Base-by-base conservation (phyloP, 2,797 vertebrate genomes). In the Lithobates pipiens region DNA sequence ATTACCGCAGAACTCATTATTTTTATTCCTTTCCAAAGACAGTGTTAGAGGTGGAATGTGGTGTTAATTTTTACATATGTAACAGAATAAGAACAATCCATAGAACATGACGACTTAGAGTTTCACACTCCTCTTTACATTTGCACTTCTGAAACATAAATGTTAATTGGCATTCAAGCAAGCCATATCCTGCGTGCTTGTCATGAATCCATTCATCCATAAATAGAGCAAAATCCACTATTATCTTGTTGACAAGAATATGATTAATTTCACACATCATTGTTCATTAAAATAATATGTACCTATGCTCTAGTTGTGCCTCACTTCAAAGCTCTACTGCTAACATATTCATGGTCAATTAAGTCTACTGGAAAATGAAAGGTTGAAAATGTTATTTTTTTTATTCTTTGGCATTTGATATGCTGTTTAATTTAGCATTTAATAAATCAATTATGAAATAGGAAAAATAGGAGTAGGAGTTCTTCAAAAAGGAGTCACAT, bases 221-320 rank as follows among this genome's bases (percentile, higher is more conserved):
- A 29, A 87, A 87, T 82, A 76, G 42, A n/a, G 76, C 85, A 88
- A 92, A 91, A 93, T 89, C 92, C 88, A 88, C 86, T 88, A 78
- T 91, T 92, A 89, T 88, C 89, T 90, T 93, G 85, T 91, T 93
- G 90, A 92, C 88, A 91, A 90, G 86, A 85, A 27, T 91, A 90
- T 89, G 90, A 91, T 91, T 92, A 0, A 0, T 92, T 93, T 93
- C 89, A 93, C 88, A 90, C 84, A 90, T 91, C 89, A 90, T 54
- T 91, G 86, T 93, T 93, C 89, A 91, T 93, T 92, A 93, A 91
- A 91, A 90, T 89, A 92, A 90, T 90, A 89, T 77, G 76, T 88
- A 92, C 73, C 74, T 89, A 82, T 90, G 76, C 57, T 89, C 79
- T 85, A 21, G 29, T 88, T 89, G 88, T 88, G 65, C 88, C 84